Conservation (phyloP, 2,113 vertebrate genomes). For the Nannobrachium achirus region DNA sequence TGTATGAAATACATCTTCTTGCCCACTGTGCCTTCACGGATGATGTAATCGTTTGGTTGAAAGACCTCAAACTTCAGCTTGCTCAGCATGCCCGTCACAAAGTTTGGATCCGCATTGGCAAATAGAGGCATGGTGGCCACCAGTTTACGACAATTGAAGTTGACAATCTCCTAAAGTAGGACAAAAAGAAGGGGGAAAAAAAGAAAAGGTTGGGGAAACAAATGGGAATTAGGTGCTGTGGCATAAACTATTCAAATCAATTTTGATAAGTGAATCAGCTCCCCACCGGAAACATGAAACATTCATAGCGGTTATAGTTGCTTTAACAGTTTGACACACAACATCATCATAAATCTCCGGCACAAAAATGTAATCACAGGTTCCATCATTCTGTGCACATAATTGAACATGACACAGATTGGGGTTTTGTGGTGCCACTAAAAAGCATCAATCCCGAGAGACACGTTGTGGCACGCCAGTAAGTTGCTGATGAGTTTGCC, state of each 20-base stretch:
- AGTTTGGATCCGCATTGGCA: slow-evolving; percentile 97
- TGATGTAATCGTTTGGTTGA: slow-evolving; percentile 97
- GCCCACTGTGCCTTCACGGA: slow-evolving; percentile 95
- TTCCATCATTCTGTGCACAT: slow-evolving; percentile 33
- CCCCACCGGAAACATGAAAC: slow-evolving; percentile 12
- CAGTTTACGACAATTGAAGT: slow-evolving; percentile 97
- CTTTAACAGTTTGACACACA: slow-evolving; percentile 6
- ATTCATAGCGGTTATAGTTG: slow-evolving; percentile 10
- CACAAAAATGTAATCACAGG: slow-evolving; percentile 14
- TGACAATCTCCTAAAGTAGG: slow-evolving; percentile 91
- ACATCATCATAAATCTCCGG: slow-evolving; percentile 23
- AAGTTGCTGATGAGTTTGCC: slow-evolving; percentile 68
- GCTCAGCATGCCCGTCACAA: slow-evolving; percentile 98
- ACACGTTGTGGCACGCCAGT: slow-evolving; percentile 59
- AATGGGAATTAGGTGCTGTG: slow-evolving; percentile 1
- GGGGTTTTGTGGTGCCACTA: slow-evolving; percentile 58
- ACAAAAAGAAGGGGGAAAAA: slow-evolving; percentile 7
- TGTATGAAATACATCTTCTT: slow-evolving; percentile 99
- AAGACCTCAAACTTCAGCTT: slow-evolving; percentile 97
- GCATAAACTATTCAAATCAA: slow-evolving; percentile 2
- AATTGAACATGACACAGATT: slow-evolving; percentile 56
- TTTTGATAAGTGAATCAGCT: background rate
- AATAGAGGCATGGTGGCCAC: slow-evolving; percentile 98
- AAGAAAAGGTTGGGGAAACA: background rate
- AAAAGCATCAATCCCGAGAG: slow-evolving; percentile 60